phyloP scores from a whole-genome alignment of 1,140 invertebrate species.

The Phymastichus coffea region DNA sequence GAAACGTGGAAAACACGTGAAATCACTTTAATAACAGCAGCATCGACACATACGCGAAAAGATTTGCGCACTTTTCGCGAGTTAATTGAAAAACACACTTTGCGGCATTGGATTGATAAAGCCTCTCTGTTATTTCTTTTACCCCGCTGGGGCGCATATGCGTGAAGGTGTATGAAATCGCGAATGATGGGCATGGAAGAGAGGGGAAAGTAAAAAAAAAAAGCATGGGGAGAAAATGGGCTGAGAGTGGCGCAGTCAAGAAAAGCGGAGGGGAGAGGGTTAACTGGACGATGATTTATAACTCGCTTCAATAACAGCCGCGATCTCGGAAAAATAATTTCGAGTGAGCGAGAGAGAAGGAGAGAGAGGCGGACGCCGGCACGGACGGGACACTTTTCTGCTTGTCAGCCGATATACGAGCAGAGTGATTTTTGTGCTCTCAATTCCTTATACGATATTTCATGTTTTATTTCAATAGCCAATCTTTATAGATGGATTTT shows the following conservation, averaged over 20 bases:
- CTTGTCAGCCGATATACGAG: too few species aligned
- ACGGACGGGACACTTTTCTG: constrained; percentile 10
- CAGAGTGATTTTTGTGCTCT: too few species aligned
- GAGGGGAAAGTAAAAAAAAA: too few species aligned
- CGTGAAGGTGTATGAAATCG: too few species aligned
- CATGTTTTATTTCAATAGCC: too few species aligned
- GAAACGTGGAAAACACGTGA: constrained; percentile 3
- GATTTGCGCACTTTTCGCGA: constrained; percentile 25
- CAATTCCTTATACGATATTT: too few species aligned
- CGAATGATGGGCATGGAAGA: too few species aligned
- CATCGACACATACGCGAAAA: not conserved
- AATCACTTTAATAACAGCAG: constrained; percentile 16
- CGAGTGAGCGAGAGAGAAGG: not conserved
- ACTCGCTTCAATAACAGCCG: not conserved
- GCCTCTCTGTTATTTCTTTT: too few species aligned
- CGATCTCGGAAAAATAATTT: constrained; percentile 2
- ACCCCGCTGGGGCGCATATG: too few species aligned
- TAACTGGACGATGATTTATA: constrained; percentile 18
- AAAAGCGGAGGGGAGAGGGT: constrained; percentile 12
- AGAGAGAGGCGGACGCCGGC: not conserved
- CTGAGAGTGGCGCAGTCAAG: constrained; percentile 14
- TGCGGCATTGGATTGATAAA: too few species aligned
- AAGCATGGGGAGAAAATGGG: not conserved
- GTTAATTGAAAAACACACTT: constrained; percentile 53
- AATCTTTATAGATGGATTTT: too few species aligned